Evolutionary conservation across 2,797 vertebrate genomes (phyloP).

Genomic region (Sebastes dallii): DNA sequence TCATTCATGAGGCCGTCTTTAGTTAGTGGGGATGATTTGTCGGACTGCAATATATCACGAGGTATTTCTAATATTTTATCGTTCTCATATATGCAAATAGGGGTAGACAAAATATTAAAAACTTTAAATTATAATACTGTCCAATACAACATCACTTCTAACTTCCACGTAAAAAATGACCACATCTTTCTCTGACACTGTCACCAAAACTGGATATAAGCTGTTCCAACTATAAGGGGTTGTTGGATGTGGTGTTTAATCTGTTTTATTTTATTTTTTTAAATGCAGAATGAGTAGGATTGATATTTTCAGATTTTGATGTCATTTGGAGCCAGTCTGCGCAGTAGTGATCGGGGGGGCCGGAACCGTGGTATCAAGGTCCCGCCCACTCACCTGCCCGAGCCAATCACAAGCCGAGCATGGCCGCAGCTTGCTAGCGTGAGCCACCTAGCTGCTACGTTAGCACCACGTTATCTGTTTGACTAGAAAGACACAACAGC

Average conservation of each 20-base stretch:
- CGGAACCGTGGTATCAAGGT: too few species aligned
- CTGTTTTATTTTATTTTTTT: neutral
- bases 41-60: neutral
- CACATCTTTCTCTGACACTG: neutral
- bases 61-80: neutral
- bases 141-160: neutral
- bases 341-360: too few species aligned
- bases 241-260: neutral
- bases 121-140: neutral
- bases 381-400: too few species aligned
- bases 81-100: neutral
- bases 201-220: neutral
- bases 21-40: neutral
- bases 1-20: neutral
- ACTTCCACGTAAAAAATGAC: neutral
- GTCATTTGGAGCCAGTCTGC: too few species aligned
- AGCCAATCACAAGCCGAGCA: too few species aligned
- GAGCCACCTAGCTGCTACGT: too few species aligned
- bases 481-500: too few species aligned
- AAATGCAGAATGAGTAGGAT: too few species aligned
- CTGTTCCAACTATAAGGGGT: too few species aligned
- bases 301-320: too few species aligned
- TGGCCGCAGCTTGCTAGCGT: too few species aligned
- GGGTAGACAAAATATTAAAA: neutral
- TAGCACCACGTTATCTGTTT: too few species aligned